Base-by-base conservation (phyloP, 2,888 invertebrate species). In the Fragum whitleyi region DNA sequence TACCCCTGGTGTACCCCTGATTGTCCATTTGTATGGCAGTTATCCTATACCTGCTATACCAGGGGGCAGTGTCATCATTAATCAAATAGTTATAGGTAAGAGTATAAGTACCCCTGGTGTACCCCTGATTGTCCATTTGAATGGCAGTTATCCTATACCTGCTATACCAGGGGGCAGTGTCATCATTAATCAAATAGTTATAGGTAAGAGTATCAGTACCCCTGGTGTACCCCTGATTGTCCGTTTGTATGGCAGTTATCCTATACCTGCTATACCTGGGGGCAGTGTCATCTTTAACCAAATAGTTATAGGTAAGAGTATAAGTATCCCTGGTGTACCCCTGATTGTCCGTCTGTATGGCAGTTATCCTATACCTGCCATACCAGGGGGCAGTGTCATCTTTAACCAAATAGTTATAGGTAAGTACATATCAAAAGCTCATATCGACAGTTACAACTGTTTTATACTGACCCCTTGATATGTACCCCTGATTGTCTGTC, bases 41-140 rank as follows among this genome's bases (percentile, higher is more conserved):
- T 78, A 82, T 16, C 86, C 86, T 14, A 71, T 85, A 26, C 79
- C 81, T 5, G 53, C 78, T 21, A 68, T 53, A 23, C 29, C 62
- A 28, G 74, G 55, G 11, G 59, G 68, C 1, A 21, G 55, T 7
- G 47, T 77, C 7, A 19, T 62, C 29, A 19, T 77, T 47, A 74
- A 51, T 55, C 79, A 76, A 70, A 69, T 83, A 42, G 73, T 69
- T 36, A 76, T 83, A 68, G 79, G 83, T 83, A 61, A 55, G 62
- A 28, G 11, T 19, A 47, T 14, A 9, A 59, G 59, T 29, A 68
- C 65, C 14, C 62, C 70, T 32, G 59, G 65, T n/a, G 67, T 85
- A 26, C 89, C 87, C 0, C 69, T 84, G 53, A 68, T 89, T 6
- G 88, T 90, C 6, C 82, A 86, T 6, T 79, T 90, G 21, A 71